These are phyloP conservation scores for Drosophila nasuta DNA, from an alignment of 1,140 invertebrate genomes.

Conservation along the genomic window DNA sequence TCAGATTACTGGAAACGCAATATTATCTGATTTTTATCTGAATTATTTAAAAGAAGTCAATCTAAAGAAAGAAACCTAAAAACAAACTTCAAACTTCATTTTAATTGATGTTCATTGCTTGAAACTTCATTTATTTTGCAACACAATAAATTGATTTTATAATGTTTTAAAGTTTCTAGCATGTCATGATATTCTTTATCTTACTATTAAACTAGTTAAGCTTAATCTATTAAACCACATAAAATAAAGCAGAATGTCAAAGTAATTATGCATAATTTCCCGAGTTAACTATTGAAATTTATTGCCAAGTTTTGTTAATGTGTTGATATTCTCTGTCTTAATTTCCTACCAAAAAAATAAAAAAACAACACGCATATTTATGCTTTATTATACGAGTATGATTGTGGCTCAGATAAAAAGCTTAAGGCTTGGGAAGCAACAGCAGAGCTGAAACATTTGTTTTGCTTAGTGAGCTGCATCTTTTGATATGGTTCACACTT, in stretches of 20 bases:
- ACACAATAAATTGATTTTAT: too few species aligned
- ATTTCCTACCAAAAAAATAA: too few species aligned
- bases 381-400: neutral
- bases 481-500: neutral
- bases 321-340: neutral
- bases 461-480: constrained; percentile 1
- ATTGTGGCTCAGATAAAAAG: neutral
- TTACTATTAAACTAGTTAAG: neutral
- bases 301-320: neutral
- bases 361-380: neutral
- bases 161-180: too few species aligned
- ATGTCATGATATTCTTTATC: too few species aligned
- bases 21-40: too few species aligned
- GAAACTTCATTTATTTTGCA: too few species aligned
- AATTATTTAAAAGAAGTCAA: too few species aligned
- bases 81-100: too few species aligned
- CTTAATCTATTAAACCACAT: neutral
- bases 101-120: too few species aligned
- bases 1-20: too few species aligned
- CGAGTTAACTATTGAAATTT: neutral
- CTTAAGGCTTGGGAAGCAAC: neutral
- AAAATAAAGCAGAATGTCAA: constrained; percentile 1
- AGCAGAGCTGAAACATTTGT: neutral
- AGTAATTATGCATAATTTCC: neutral
- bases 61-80: too few species aligned